Conservation (phyloP, 2,113 vertebrate genomes). For the Coryphaenoides rupestris region DNA sequence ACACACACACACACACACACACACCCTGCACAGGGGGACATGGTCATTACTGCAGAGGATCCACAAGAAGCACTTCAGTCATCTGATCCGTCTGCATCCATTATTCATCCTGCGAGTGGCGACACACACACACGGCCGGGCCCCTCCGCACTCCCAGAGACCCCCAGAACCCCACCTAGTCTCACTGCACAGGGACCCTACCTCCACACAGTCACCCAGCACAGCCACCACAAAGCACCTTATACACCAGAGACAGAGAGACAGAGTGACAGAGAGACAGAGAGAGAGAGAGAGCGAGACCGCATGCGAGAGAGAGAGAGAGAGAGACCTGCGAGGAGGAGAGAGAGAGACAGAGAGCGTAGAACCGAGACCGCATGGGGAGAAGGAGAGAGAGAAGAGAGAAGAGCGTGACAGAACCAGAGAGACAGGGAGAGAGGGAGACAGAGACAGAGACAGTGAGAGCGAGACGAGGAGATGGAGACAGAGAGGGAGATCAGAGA, state of each 20-base stretch:
- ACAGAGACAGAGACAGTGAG: no score
- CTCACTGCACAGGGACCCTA: slow-evolving; percentile 47
- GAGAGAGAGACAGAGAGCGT: no score
- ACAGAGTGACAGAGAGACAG: no score
- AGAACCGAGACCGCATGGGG: no score
- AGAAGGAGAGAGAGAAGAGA: no score
- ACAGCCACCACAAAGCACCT: slow-evolving; percentile 19
- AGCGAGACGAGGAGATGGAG: no score
- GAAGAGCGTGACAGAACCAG: slow-evolving; percentile 1
- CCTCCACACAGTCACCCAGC: slow-evolving; percentile 36
- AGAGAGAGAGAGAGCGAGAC: no score
- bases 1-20: slow-evolving; percentile 27
- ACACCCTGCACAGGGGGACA: no score
- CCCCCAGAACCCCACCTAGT: slow-evolving; percentile 56
- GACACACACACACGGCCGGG: slow-evolving; percentile 44
- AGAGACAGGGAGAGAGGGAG: background rate
- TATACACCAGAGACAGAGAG: no score
- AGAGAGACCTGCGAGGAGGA: no score
- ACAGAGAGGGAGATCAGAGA: no score
- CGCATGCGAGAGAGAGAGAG: no score
- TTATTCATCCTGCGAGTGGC: slow-evolving; percentile 64
- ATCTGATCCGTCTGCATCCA: slow-evolving; percentile 68
- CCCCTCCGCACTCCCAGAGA: slow-evolving; percentile 54
- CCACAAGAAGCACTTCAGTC: slow-evolving; percentile 66
- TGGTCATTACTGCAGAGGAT: slow-evolving; percentile 59